Evolutionary conservation across 2,888 invertebrate genomes (phyloP), one percentile per base, ranked within the genome.

Genomic region (Sarcophaga caerulescens): DNA sequence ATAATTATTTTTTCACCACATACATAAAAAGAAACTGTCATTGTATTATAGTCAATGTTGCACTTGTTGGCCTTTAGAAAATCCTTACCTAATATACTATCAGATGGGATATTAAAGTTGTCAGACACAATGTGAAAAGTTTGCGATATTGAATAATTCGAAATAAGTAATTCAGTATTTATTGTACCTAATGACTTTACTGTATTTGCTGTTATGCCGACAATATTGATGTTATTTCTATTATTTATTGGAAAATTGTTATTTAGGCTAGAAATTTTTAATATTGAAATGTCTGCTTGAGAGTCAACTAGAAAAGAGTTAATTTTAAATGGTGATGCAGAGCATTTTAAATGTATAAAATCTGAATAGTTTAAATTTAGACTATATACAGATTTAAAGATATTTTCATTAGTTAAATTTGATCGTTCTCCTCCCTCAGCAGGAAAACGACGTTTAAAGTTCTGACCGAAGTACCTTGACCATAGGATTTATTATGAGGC

Each of bases 21-120:
- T 35, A 35, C 35, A 35, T 35, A 35, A 35, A 25, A 35, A 35
- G 35, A 35, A 2, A 68, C 81, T n/a, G 74, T 21, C 21, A 81
- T 81, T 14, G 59, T 60, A 57, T 81, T 75, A n/a, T 66, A 75
- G 1, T 74, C 75, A 6, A 69, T 75, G 60, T 74, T 19, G 69
- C 35, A 6, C 35, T 35, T 35, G 35, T 35, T 35, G 35, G 35
- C 35, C 35, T 35, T 35, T 35, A 35, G 35, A 35, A 35, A 35
- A 35, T 35, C 35, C 35, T 6, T 35, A 35, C 35, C 35, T 35
- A 35, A 35, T 35, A 35, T 35, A 35, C 1, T 6, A 35, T 5
- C 35, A 35, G 35, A 35, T 35, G 35, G 35, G 35, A 35, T 35
- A 35, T 35, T 35, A 6, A 35, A 35, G 35, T 35, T 35, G 35